phyloP scores from a whole-genome alignment of 2,888 invertebrate species.

The Epinotia nisella region DNA sequence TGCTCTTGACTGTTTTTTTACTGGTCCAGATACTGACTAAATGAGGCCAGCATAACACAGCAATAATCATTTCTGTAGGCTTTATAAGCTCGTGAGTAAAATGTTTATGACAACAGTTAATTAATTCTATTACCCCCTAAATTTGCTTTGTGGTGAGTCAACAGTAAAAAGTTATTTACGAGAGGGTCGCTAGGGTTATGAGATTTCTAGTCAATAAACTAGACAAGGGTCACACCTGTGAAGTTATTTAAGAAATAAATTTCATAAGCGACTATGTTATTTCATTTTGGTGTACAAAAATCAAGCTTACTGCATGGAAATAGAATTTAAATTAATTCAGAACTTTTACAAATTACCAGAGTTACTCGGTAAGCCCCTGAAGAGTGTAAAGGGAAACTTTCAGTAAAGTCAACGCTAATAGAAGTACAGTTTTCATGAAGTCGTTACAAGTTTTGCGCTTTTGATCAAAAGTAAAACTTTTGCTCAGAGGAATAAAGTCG shows the following conservation, averaged over 20 bases:
- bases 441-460: background rate
- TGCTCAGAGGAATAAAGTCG: background rate
- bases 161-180: slow-evolving; percentile 44
- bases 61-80: slow-evolving; percentile 14
- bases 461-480: slow-evolving; percentile 9
- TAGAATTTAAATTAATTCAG: slow-evolving; percentile 1
- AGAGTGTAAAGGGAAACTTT: slow-evolving; percentile 9
- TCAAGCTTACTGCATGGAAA: background rate
- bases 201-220: slow-evolving; percentile 6
- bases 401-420: background rate
- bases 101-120: slow-evolving; percentile 35
- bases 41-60: slow-evolving; percentile 1
- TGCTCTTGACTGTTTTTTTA: no score
- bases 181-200: slow-evolving; percentile 14
- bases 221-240: slow-evolving; percentile 10
- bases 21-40: no score
- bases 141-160: slow-evolving; percentile 37
- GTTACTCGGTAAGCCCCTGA: background rate
- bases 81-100: slow-evolving; percentile 28
- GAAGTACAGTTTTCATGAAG: slow-evolving; percentile 4
- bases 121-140: slow-evolving; percentile 37
- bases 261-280: background rate
- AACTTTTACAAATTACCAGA: background rate
- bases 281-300: background rate
- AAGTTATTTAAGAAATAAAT: slow-evolving; percentile 1